Percentiles rank a stretch among this genome's conserved stretches.
These are phyloP conservation scores for Crenuchus spilurus DNA, from an alignment of 2,797 vertebrate genomes.

Conservation along the genomic window DNA sequence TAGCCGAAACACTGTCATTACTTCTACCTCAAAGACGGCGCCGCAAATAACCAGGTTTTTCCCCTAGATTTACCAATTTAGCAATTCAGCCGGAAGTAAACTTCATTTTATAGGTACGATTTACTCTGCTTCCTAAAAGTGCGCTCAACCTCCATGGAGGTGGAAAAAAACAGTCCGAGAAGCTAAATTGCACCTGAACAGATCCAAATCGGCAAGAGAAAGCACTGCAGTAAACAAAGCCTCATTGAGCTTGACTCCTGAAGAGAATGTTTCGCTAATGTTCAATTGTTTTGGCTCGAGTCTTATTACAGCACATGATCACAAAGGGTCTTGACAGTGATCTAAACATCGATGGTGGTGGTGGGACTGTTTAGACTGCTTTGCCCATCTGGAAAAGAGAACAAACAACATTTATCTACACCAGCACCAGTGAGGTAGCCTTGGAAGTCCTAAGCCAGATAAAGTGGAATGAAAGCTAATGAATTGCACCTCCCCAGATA, in stretches of 20 bases:
- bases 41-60: conserved; percentile 63
- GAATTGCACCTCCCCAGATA: conserved; percentile 75
- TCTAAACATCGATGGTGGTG: conserved; percentile 19
- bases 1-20: conserved; percentile 85
- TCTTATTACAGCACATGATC: conserved; percentile 36
- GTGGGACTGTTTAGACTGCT: neutral
- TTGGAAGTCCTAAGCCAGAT: conserved; percentile 66
- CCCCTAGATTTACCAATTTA: conserved; percentile 74
- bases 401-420: conserved; percentile 54
- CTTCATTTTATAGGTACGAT: conserved; percentile 82
- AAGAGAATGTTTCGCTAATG: conserved; percentile 52
- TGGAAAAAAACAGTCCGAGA: conserved; percentile 61
- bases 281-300: conserved; percentile 36
- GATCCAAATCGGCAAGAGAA: conserved; percentile 30
- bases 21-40: conserved; percentile 78
- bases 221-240: conserved; percentile 24
- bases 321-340: conserved; percentile 41
- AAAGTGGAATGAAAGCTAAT: conserved; percentile 77
- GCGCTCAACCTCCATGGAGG: conserved; percentile 75
- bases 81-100: conserved; percentile 84
- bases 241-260: conserved; percentile 24
- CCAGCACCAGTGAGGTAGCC: conserved; percentile 56
- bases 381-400: conserved; percentile 45
- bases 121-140: conserved; percentile 80
- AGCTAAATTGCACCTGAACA: conserved; percentile 49